These are phyloP conservation scores for Sarcophaga rosellei DNA, from an alignment of 2,888 invertebrate species.

Conservation along the genomic window DNA sequence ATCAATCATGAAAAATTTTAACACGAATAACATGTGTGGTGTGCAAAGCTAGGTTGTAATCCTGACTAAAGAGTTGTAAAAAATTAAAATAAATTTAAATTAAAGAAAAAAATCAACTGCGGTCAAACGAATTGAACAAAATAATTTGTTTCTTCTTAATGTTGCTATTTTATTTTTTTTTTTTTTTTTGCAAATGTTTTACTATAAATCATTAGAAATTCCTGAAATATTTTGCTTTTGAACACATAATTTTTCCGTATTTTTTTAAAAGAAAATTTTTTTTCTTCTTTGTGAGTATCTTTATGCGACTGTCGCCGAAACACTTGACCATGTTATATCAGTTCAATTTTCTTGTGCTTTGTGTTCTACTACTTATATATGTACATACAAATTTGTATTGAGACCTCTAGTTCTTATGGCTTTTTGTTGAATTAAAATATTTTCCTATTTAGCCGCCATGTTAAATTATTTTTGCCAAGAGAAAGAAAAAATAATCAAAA, in stretches of 20 bases:
- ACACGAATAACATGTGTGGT: too few relatives aligned
- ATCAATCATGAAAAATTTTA: too few relatives aligned
- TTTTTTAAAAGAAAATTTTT: neutral
- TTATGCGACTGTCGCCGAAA: slow-evolving; percentile 45
- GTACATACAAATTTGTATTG: neutral
- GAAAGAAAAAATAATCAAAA: slow-evolving; percentile 43
- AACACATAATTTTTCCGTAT: slow-evolving; percentile 35
- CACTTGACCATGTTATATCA: slow-evolving; percentile 65
- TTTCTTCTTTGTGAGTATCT: neutral
- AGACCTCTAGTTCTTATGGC: slow-evolving; percentile 28
- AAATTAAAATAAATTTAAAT: too few relatives aligned
- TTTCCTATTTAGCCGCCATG: slow-evolving; percentile 61
- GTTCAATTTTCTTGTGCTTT: slow-evolving; percentile 33
- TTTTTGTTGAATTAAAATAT: slow-evolving; percentile 58
- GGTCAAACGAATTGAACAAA: too few relatives aligned
- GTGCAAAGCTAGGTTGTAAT: too few relatives aligned
- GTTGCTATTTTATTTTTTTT: neutral
- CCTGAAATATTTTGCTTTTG: slow-evolving; percentile 43
- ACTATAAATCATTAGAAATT: slow-evolving; percentile 51
- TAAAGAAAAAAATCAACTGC: too few relatives aligned
- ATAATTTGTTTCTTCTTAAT: too few relatives aligned
- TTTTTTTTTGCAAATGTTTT: slow-evolving; percentile 41
- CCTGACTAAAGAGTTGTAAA: too few relatives aligned
- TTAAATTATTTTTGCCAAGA: slow-evolving; percentile 46
- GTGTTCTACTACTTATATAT: neutral